Base-by-base conservation (phyloP, 2,888 invertebrate genomes). In the Ichneumon xanthorius region DNA sequence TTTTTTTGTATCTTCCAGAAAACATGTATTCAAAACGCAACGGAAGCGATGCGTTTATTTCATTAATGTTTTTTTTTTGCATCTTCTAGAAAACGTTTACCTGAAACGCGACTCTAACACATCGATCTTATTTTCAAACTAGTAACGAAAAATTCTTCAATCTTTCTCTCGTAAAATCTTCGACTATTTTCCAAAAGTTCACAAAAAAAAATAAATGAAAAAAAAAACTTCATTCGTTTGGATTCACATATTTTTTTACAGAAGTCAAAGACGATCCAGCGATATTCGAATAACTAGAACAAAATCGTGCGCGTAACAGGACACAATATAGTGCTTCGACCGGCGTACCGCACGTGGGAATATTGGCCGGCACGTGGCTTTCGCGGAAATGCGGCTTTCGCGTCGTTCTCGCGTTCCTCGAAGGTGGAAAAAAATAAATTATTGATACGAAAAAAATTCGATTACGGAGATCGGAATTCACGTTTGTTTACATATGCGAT, bases 401-500 rank as follows among this genome's bases (percentile, higher is more conserved):
- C 45, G 14, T 48, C 45, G 22, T 58, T 58, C 19, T 58, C 14
- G 22, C 58, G 22, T 22, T 22, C 26, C 22, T 58, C 14, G 26
- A 22, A 58, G 58, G 26, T 58, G 58, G 40, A 2, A 2, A 14
- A 22, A 26, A 58, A 58, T 14, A 11, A 22, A 26, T 26, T 11
- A 3, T 58, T 22, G 2, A 11, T 30, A 30, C 4, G 11, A 3
- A 11, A 14, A 22, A 53, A 53, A 53, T 58, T 33, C 33, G 19
- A n/a, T 53, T 71, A 30, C 19, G 4, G 19, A 19, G 19, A 11
- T 50, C 71, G 33, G 33, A 19, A 53, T 53, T 53, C 9, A 2
- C 26, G 58, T 22, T 73, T 61, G 73, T 73, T 73, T 58, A 40
- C 26, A 16, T 26, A 3, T 2, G 1, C 11, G 73, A 30, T 73